A percentile compares a stretch with the other conserved stretches of the same genome.
These are phyloP conservation scores for Rostratula benghalensis DNA, from an alignment of 2,113 vertebrate species.

Conservation along the genomic window DNA sequence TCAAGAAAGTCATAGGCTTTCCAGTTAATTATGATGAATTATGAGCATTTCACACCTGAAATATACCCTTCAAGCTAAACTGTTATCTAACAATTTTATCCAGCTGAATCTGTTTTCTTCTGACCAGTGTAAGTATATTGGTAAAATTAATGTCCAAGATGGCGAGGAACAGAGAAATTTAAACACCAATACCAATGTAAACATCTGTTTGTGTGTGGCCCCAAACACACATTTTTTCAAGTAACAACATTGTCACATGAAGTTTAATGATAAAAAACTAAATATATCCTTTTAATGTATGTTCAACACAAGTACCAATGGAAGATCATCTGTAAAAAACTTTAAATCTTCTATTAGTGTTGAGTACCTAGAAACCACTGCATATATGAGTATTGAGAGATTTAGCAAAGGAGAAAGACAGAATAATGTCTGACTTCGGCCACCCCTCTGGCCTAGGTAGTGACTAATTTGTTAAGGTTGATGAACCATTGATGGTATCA, in stretches of 20 bases:
- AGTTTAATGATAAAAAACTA: neutral
- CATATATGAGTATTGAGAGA: neutral
- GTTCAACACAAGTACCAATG: neutral
- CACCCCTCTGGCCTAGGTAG: neutral
- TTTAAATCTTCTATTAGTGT: neutral
- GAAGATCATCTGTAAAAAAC: neutral
- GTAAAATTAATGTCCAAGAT: neutral
- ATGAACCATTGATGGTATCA: neutral
- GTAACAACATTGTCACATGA: neutral
- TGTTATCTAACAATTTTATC: neutral
- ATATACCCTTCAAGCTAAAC: constrained; percentile 1
- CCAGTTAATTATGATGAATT: neutral
- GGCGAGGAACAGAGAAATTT: neutral
- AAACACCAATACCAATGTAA: neutral
- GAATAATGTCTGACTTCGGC: neutral
- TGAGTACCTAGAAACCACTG: neutral
- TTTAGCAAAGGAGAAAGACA: neutral
- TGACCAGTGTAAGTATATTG: neutral
- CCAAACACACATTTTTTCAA: neutral
- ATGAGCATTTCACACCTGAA: neutral
- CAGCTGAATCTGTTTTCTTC: neutral
- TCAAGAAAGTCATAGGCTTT: constrained; percentile 28
- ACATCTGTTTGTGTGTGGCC: neutral
- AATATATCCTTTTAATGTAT: neutral
- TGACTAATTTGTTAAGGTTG: neutral